phyloP scores from a whole-genome alignment of 2,113 vertebrate genomes.

The Mus pahari region DNA sequence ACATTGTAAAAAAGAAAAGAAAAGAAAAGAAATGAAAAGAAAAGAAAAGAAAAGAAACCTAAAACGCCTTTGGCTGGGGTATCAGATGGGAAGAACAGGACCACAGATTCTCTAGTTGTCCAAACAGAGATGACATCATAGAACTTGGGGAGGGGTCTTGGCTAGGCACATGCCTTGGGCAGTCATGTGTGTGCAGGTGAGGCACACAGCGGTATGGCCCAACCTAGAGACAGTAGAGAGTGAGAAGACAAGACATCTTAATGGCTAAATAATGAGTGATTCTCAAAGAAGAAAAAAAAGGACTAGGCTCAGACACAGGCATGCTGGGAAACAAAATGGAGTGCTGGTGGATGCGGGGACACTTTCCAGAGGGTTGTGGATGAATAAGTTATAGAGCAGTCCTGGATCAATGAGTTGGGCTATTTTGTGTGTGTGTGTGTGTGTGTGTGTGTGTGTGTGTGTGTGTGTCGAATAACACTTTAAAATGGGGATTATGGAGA shows the following conservation, averaged over 20 bases:
- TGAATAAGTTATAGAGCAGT: neutral
- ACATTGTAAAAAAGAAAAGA: neutral
- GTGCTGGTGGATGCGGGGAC: neutral
- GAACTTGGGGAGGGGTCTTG: neutral
- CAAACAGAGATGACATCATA: neutral
- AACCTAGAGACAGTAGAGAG: neutral
- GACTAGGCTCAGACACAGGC: neutral
- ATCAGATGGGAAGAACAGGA: neutral
- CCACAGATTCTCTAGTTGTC: neutral
- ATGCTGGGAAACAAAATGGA: neutral
- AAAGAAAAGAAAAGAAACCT: too few relatives aligned
- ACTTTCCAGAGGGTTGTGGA: neutral
- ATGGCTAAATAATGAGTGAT: neutral
- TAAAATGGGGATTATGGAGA: neutral
- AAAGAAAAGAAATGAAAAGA: too few relatives aligned
- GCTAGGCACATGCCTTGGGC: neutral
- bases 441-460: too few relatives aligned
- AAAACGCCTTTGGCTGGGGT: neutral
- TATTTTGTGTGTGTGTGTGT: neutral
- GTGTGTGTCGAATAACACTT: neutral
- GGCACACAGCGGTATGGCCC: neutral
- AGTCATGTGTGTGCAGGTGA: neutral
- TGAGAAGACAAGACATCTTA: neutral
- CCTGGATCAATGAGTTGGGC: neutral
- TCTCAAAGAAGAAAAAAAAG: slow-evolving; percentile 15